phyloP scores from a whole-genome alignment of 1,140 invertebrate species.

The Leptonema lineaticorne region DNA sequence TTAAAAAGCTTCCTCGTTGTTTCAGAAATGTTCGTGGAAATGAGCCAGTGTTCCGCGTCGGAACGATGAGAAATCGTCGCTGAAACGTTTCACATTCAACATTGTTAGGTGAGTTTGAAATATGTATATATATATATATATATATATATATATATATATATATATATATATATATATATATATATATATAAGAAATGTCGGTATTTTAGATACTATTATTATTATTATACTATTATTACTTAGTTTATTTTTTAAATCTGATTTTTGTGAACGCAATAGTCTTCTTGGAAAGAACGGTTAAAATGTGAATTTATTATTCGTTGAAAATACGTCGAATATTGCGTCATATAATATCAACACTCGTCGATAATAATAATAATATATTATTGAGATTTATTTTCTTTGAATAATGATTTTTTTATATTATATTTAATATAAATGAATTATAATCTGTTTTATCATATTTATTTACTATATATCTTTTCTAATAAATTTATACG shows the following conservation, averaged over 20 bases:
- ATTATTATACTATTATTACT: not conserved
- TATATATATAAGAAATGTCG: not conserved
- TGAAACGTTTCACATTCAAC: constrained; percentile 26
- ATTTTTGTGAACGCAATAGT: not conserved
- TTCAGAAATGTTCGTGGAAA: constrained; percentile 32
- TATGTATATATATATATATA: not conserved
- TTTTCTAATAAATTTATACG: too few species aligned
- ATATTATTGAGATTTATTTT: too few species aligned
- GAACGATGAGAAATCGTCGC: constrained; percentile 22
- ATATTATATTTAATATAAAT: too few species aligned
- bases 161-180: not conserved
- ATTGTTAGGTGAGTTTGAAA: constrained; percentile 41
- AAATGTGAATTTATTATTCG: too few species aligned
- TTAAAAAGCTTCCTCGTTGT: constrained; percentile 15
- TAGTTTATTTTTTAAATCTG: not conserved
- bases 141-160: not conserved
- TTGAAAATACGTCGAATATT: too few species aligned
- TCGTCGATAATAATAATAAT: too few species aligned
- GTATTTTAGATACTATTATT: not conserved
- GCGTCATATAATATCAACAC: too few species aligned
- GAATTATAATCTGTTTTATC: too few species aligned
- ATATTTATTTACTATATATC: too few species aligned
- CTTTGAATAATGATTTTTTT: too few species aligned
- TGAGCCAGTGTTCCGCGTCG: constrained; percentile 15
- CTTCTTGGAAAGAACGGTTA: too few species aligned